phyloP scores from a whole-genome alignment of 2,888 invertebrate species.

The Acleris emargana region DNA sequence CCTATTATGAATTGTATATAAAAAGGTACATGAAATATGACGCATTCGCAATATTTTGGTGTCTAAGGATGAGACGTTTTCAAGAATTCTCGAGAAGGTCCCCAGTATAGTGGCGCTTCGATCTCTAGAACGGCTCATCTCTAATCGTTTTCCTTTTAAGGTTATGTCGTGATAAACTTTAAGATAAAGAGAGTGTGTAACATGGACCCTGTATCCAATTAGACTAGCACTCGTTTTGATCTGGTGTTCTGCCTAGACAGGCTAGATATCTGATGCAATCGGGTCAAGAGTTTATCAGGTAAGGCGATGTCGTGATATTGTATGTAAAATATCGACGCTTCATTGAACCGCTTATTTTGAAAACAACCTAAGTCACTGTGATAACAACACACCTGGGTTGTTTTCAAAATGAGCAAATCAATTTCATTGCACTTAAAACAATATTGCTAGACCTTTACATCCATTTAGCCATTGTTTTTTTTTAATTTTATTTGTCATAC shows the following conservation, averaged over 20 bases:
- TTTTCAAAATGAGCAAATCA: slow-evolving; percentile 9
- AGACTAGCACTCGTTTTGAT: slow-evolving; percentile 14
- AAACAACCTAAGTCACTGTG: no score
- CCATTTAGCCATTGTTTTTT: background rate
- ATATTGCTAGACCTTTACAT: slow-evolving; percentile 37
- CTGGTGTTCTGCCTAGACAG: slow-evolving; percentile 6
- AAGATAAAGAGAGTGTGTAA: background rate
- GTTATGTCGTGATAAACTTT: background rate
- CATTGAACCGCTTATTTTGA: slow-evolving; percentile 7
- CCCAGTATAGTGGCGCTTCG: no score
- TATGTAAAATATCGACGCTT: slow-evolving; percentile 62
- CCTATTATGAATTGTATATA: no score
- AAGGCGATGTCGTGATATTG: slow-evolving; percentile 64
- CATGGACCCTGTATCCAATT: slow-evolving; percentile 3
- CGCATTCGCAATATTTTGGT: no score
- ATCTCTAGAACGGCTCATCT: no score
- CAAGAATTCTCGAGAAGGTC: no score
- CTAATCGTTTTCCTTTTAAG: background rate
- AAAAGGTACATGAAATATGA: no score
- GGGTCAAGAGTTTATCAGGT: slow-evolving; percentile 60
- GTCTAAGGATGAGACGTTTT: no score
- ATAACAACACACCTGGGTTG: no score
- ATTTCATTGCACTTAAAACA: slow-evolving; percentile 52
- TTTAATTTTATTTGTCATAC: no score
- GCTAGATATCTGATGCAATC: slow-evolving; percentile 49